Conservation (phyloP, 2,113 vertebrate genomes). For the Elephas maximus region DNA sequence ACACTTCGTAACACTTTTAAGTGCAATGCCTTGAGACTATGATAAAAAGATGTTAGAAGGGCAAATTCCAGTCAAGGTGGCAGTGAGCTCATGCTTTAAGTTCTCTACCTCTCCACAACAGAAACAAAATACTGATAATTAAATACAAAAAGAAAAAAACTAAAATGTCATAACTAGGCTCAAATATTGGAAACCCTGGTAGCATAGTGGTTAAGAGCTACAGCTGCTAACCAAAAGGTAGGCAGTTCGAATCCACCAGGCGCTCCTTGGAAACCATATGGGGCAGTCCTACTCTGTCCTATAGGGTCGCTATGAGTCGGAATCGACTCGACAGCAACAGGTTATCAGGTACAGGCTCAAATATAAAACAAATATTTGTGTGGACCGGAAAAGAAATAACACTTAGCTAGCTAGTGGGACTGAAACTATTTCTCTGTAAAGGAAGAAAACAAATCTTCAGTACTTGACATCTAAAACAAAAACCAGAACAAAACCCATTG, state of each 20-base stretch:
- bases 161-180: not conserved
- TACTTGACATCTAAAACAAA: not conserved
- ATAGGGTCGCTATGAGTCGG: too few species aligned
- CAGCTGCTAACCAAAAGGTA: too few species aligned
- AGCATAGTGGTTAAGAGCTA: too few species aligned
- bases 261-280: too few species aligned
- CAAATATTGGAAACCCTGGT: not conserved
- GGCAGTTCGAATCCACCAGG: too few species aligned
- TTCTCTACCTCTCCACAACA: not conserved
- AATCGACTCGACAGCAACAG: too few species aligned
- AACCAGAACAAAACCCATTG: too few species aligned
- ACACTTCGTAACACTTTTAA: not conserved
- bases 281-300: too few species aligned
- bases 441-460: not conserved
- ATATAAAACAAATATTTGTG: not conserved
- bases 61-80: not conserved
- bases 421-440: not conserved
- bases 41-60: not conserved
- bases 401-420: too few species aligned
- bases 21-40: not conserved
- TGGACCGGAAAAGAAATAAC: not conserved
- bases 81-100: not conserved
- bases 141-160: not conserved
- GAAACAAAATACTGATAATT: not conserved
- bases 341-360: not conserved